These are phyloP conservation scores for Heliconius melpomene DNA, from an alignment of 1,140 invertebrate genomes.

Conservation along the genomic window DNA sequence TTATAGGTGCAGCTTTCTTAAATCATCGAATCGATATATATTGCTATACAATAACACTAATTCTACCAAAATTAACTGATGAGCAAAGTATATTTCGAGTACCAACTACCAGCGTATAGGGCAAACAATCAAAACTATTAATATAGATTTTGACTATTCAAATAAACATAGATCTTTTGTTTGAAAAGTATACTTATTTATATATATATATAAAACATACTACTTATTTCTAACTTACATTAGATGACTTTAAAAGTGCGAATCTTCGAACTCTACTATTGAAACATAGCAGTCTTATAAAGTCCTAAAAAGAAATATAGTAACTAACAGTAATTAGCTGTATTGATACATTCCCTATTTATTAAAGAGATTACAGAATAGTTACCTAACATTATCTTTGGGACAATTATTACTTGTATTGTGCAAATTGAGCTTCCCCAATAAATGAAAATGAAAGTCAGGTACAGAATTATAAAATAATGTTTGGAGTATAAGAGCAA, in stretches of 20 bases:
- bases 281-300: conserved; percentile 28
- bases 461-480: conserved; percentile 47
- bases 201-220: neutral
- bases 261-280: neutral
- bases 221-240: neutral
- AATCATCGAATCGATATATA: neutral
- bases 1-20: too few species aligned
- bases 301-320: conserved; percentile 20
- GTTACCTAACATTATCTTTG: conserved; percentile 57
- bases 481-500: conserved; percentile 11
- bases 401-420: conserved; percentile 47
- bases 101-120: neutral
- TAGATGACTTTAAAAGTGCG: neutral
- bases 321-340: neutral
- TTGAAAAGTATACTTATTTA: neutral
- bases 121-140: too few species aligned
- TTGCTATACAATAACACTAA: neutral
- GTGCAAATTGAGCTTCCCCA: conserved; percentile 46
- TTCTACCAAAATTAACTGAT: neutral
- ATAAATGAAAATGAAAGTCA: conserved; percentile 49
- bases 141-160: too few species aligned
- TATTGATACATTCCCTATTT: neutral
- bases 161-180: neutral
- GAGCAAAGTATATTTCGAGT: neutral
- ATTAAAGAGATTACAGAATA: conserved; percentile 14